Conservation (phyloP, 30 jellyfish, hydroid and myxozoan genomes). For the Hydra vulgaris region DNA sequence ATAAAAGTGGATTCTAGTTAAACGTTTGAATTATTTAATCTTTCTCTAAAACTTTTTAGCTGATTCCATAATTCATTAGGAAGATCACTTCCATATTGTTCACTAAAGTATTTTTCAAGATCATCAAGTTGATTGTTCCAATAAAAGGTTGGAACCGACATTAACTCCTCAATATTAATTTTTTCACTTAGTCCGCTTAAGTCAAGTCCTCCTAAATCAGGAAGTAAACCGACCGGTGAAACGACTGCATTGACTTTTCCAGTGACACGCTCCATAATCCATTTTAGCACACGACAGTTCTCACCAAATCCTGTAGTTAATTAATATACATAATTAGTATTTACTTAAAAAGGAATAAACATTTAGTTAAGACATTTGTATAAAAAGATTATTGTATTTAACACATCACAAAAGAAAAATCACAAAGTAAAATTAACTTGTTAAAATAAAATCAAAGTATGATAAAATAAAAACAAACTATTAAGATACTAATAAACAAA, state of each 20-base stretch:
- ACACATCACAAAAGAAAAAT: too few species aligned
- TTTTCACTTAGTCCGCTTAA: constrained; percentile 45
- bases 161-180: constrained; percentile 67
- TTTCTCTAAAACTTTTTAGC: constrained; percentile 45
- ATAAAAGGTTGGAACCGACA: constrained; percentile 73
- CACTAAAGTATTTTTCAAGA: constrained; percentile 51
- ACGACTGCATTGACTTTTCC: constrained; percentile 34
- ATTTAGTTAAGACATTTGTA: too few species aligned
- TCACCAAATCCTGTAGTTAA: constrained; percentile 76
- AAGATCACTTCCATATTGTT: constrained; percentile 66
- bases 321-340: background rate
- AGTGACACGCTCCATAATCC: constrained; percentile 54
- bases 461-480: too few species aligned
- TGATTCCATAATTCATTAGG: constrained; percentile 71
- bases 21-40: constrained; percentile 7
- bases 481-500: too few species aligned
- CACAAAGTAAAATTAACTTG: too few species aligned
- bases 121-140: constrained; percentile 69
- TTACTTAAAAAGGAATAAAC: background rate
- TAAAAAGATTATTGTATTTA: too few species aligned
- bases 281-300: constrained; percentile 83
- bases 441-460: too few species aligned
- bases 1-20: too few species aligned
- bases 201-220: constrained; percentile 57
- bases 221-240: constrained; percentile 70